A percentile compares a stretch with the other conserved stretches of the same genome.
Conservation (phyloP, 2,888 invertebrate species). For the Aquatica leii region DNA sequence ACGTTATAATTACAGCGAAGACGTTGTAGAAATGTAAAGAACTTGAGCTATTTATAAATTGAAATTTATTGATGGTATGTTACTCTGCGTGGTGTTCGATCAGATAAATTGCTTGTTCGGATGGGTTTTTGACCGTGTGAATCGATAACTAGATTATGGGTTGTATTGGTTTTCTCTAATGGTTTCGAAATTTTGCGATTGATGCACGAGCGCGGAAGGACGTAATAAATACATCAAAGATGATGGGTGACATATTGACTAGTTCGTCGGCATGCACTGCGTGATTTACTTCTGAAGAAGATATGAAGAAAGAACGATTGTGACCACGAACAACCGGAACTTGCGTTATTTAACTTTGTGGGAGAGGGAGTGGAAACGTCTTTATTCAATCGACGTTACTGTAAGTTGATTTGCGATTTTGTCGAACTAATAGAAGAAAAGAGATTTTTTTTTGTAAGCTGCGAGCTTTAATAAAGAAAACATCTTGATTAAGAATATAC, state of each 20-base stretch:
- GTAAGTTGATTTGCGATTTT: not conserved
- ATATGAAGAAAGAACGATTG: slow-evolving; percentile 12
- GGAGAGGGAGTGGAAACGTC: slow-evolving; percentile 11
- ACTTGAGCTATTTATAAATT: slow-evolving; percentile 39
- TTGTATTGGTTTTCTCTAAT: slow-evolving; percentile 47
- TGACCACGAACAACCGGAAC: slow-evolving; percentile 22
- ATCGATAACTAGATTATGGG: slow-evolving; percentile 59
- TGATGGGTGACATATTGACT: slow-evolving; percentile 41
- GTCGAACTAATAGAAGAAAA: too few species aligned
- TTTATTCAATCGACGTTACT: slow-evolving; percentile 8
- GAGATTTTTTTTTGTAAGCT: too few species aligned
- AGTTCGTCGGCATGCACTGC: slow-evolving; percentile 36
- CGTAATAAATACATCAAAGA: slow-evolving; percentile 36
- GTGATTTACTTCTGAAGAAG: slow-evolving; percentile 37
- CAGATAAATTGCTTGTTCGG: slow-evolving; percentile 58
- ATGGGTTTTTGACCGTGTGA: slow-evolving; percentile 61
- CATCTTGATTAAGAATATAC: too few species aligned
- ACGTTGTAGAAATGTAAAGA: slow-evolving; percentile 17
- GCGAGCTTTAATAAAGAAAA: too few species aligned
- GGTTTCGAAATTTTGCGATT: not conserved
- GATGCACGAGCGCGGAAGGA: not conserved
- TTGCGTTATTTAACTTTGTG: slow-evolving; percentile 11
- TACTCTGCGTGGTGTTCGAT: slow-evolving; percentile 54
- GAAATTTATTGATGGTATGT: slow-evolving; percentile 54
- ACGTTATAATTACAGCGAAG: slow-evolving; percentile 50